Percentiles rank a stretch among this genome's conserved stretches.
These are phyloP conservation scores for Oryzias curvinotus DNA, from an alignment of 2,113 vertebrate genomes.

Conservation along the genomic window DNA sequence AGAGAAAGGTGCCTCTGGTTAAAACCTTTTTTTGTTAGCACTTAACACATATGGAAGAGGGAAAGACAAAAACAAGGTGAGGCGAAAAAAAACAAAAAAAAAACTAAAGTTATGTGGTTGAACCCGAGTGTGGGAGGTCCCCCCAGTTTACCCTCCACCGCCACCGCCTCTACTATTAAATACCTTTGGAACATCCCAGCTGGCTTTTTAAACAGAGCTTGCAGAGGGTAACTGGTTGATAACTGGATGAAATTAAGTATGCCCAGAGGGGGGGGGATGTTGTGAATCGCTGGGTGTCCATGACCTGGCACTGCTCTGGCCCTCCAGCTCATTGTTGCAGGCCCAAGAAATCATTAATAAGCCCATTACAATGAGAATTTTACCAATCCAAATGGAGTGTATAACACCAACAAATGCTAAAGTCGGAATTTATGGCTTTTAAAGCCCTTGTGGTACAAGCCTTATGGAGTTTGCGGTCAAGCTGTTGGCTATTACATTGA, in stretches of 20 bases:
- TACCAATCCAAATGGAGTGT: constrained; percentile 69
- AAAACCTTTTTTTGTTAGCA: constrained; percentile 40
- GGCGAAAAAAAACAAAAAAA: constrained; percentile 52
- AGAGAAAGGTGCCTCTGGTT: constrained; percentile 61
- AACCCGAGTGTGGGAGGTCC: constrained; percentile 76
- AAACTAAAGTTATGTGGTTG: constrained; percentile 66
- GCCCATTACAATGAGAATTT: constrained; percentile 73
- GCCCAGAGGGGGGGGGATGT: constrained; percentile 67
- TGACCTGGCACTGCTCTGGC: constrained; percentile 66
- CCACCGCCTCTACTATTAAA: constrained; percentile 66
- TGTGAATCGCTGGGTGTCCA: constrained; percentile 73
- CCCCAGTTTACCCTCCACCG: constrained; percentile 41
- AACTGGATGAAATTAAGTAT: constrained; percentile 65
- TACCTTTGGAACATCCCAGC: constrained; percentile 69
- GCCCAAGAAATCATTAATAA: constrained; percentile 73
- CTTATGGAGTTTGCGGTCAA: constrained; percentile 64
- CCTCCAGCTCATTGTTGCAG: constrained; percentile 70
- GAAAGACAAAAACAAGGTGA: constrained; percentile 39
- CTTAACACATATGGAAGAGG: constrained; percentile 50
- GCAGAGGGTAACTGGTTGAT: constrained; percentile 70
- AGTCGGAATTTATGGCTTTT: constrained; percentile 63
- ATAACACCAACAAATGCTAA: constrained; percentile 66
- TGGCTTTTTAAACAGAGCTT: constrained; percentile 69
- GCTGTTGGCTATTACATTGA: constrained; percentile 72
- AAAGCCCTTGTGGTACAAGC: constrained; percentile 57